Conservation (phyloP, 2,888 invertebrate species). For the Eucera pruinosa region DNA sequence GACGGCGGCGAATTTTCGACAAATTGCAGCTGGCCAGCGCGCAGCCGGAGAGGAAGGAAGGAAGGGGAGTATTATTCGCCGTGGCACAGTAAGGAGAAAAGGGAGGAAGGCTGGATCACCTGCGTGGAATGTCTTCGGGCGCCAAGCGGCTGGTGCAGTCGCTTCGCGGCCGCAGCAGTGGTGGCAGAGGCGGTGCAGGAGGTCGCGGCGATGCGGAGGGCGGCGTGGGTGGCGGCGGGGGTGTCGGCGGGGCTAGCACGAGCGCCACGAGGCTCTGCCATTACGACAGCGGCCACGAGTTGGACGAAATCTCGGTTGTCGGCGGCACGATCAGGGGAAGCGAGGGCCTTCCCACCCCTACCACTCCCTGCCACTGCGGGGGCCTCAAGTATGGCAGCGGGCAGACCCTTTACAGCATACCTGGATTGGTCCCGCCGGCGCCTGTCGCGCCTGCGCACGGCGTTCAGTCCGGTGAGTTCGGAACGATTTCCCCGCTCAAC, state of each 20-base stretch:
- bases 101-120: slow-evolving; percentile 82
- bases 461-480: slow-evolving; percentile 77
- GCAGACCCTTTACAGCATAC: slow-evolving; percentile 82
- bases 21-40: no score
- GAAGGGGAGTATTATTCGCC: no score
- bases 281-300: slow-evolving; percentile 84
- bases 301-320: slow-evolving; percentile 86
- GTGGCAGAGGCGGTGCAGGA: slow-evolving; percentile 74
- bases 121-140: slow-evolving; percentile 84
- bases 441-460: slow-evolving; percentile 78
- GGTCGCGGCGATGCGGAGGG: slow-evolving; percentile 71
- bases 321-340: slow-evolving; percentile 72
- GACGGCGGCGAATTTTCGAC: no score
- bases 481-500: no score
- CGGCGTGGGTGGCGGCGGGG: slow-evolving; percentile 75
- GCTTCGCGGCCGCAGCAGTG: slow-evolving; percentile 82
- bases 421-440: slow-evolving; percentile 81
- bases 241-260: slow-evolving; percentile 78
- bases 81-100: slow-evolving; percentile 60
- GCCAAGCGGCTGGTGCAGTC: slow-evolving; percentile 84
- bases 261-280: slow-evolving; percentile 82
- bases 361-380: slow-evolving; percentile 83
- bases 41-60: no score
- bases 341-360: slow-evolving; percentile 82
- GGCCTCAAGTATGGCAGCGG: slow-evolving; percentile 84